phyloP scores from a whole-genome alignment of 2,797 vertebrate species.

The Pipistrellus nathusii region DNA sequence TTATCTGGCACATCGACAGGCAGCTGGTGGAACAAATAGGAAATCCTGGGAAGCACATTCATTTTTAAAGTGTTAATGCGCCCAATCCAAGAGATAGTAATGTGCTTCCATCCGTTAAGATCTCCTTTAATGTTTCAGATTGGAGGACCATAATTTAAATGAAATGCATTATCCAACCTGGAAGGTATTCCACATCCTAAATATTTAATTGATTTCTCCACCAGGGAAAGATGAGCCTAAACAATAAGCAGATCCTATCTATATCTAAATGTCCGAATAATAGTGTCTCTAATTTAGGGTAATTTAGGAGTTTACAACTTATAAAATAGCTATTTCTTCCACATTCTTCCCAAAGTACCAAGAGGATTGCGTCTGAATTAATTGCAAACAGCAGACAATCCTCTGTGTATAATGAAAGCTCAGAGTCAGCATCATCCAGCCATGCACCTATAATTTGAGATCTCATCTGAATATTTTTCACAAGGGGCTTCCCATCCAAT shows the following conservation, averaged over 20 bases:
- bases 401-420: constrained; percentile 61
- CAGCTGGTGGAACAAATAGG: constrained; percentile 83
- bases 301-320: constrained; percentile 86
- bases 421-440: constrained; percentile 74
- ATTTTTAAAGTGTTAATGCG: constrained; percentile 78
- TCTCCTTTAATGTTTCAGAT: constrained; percentile 77
- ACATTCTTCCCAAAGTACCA: constrained; percentile 77
- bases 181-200: constrained; percentile 81
- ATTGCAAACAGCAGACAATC: constrained; percentile 82
- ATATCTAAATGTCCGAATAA: constrained; percentile 77
- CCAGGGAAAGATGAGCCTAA: constrained; percentile 72
- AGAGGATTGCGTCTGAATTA: constrained; percentile 82
- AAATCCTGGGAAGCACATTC: constrained; percentile 73
- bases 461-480: constrained; percentile 77
- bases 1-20: constrained; percentile 73
- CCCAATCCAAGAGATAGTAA: constrained; percentile 74
- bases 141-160: constrained; percentile 80
- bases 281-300: constrained; percentile 76
- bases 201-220: constrained; percentile 82
- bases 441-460: constrained; percentile 65
- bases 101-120: constrained; percentile 76
- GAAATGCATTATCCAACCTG: constrained; percentile 77
- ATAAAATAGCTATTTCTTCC: constrained; percentile 81
- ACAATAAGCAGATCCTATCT: constrained; percentile 75
- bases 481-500: constrained; percentile 65